Conservation (phyloP, 1,140 invertebrate species). For the Caerostris darwini region DNA sequence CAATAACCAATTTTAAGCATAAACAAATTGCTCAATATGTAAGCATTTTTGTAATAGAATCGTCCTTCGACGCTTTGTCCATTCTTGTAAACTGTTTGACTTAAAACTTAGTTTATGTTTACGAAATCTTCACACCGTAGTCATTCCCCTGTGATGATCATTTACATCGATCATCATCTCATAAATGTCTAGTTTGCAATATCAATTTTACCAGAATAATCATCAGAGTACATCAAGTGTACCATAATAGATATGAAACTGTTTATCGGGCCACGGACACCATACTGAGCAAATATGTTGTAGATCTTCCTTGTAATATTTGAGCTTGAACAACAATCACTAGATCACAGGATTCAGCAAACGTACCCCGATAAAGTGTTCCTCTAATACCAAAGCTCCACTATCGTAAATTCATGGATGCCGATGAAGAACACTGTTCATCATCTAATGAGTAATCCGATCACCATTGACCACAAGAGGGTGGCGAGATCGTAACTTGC, state of each 20-base stretch:
- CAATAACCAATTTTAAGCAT: too few relatives aligned
- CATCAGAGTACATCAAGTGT: background rate
- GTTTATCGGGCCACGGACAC: background rate
- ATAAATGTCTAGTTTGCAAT: too few relatives aligned
- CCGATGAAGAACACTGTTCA: background rate
- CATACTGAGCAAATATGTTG: constrained; percentile 5
- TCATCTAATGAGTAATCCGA: constrained; percentile 37
- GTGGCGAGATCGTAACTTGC: background rate
- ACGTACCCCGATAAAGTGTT: background rate
- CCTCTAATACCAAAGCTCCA: background rate
- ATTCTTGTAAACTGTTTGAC: too few relatives aligned
- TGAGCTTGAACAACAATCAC: constrained; percentile 10
- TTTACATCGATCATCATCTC: too few relatives aligned
- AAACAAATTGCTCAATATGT: too few relatives aligned
- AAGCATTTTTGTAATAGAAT: too few relatives aligned
- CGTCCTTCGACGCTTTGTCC: too few relatives aligned
- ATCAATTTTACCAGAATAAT: too few relatives aligned
- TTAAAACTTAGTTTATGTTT: too few relatives aligned
- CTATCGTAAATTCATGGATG: background rate
- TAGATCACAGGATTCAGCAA: constrained; percentile 17
- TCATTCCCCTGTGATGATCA: too few relatives aligned
- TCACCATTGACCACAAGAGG: constrained; percentile 14
- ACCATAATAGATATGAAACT: constrained; percentile 15
- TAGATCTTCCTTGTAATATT: background rate
- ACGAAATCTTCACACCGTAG: too few relatives aligned